Evolutionary conservation across 2,113 vertebrate genomes (phyloP), one percentile per base, ranked within the genome.

Genomic region (Apodemus sylvaticus): DNA sequence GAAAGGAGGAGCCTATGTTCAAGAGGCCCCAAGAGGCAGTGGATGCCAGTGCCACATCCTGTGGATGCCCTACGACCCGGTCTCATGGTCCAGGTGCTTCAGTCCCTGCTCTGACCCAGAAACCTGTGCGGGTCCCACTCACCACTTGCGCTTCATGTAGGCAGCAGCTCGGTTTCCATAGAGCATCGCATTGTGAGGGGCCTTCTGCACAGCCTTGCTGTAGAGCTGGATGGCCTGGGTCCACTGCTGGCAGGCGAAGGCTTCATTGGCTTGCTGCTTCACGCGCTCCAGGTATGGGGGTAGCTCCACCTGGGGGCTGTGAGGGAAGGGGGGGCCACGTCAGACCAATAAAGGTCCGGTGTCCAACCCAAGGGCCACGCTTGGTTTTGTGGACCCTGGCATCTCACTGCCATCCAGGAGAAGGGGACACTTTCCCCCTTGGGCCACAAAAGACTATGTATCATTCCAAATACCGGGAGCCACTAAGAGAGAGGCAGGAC

Each of bases 61-160:
- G 60, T 45, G 78, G 89, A 70, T 45, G 22, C 66, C 86, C 81
- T 31, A 51, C 55, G 90, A 73, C 77, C 29, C 29, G 55, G 51
- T n/a, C 60, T 60, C 11, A 34, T 24, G 51, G 68, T 53, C 66
- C 34, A 24, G 58, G 10, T 3, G 39, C 66, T 76, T 78, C 39
- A 31, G 24, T 26, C 71, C 51, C 36, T 0, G 0, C 39, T 87
- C 95, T 31, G 48, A 73, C 51, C 68, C 34, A 26, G 39, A 39
- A 10, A 70, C 58, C 42, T 70, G 39, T 62, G 58, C 0, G 3
- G 66, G 13, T 48, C 5, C 76, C 66, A 94, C 99, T 96, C 94
- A 99, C 99, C 99, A 99, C 97, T 99, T 99, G 98, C 99, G 99
- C 87, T 99, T 99, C 99, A 99, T 99, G 98, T 99, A 99, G 91